Base-by-base conservation (phyloP, 2,797 vertebrate genomes). In the Protosalanx chinensis region DNA sequence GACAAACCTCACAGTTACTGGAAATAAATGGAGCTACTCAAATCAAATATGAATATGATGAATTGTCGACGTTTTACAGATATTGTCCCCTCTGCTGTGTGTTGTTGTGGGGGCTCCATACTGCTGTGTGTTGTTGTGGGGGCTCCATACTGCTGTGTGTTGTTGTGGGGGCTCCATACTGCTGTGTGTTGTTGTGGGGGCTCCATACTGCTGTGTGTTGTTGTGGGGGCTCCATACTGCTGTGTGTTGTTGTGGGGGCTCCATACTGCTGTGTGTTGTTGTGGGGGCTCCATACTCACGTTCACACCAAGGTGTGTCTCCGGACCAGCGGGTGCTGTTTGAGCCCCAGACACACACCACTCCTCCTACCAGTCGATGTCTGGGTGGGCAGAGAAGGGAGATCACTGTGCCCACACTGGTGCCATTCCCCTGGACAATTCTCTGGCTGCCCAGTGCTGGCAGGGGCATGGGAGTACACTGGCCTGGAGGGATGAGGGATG, bases 401-500 rank as follows among this genome's bases (percentile, higher is more conserved):
- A 98, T 88, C 64, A 95, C 89, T 0, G 94, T 95, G 32, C 96
- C 96, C 77, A 96, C 77, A 0, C 86, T 90, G 0, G 94, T 94
- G 74, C 97, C 96, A 0, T 96, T 93, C 13, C 96, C 96, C 0
- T 88, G 90, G 57, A 95, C 66, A 73, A 97, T 77, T 72, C 82
- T 92, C 16, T 93, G 88, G 0, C 88, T 93, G 68, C 95, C 95
- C 0, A 91, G 75, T 1, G 71, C 84, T 5, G 95, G 95, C 0
- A 92, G 86, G 0, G 78, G 81, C 70, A 94, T 41, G 0, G 61
- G 92, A 20, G 70, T 67, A 69, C 97, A 98, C 67, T 93, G 92
- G 69, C 92, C 90, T 95, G 81, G 75, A 27, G 27, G 67, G 10
- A 41, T 57, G 20, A 46, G n/a, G 37, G 7, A 67, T 23, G 27